phyloP scores from a whole-genome alignment of 2,888 invertebrate genomes.

The Thereva nobilitata region DNA sequence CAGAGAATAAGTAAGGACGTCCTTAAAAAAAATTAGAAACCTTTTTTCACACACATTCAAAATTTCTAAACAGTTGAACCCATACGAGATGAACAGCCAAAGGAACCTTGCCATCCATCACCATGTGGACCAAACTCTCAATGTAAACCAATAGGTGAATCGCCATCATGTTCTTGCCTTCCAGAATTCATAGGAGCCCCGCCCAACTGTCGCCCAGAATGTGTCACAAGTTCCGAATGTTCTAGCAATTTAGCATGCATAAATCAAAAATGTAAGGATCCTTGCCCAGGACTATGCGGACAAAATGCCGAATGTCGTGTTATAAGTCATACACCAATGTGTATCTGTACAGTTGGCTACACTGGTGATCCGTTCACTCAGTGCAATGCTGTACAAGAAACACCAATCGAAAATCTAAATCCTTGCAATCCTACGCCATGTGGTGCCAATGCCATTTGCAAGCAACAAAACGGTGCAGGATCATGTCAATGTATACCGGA shows the following conservation, averaged over 20 bases:
- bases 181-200: constrained; percentile 70
- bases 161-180: constrained; percentile 76
- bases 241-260: constrained; percentile 70
- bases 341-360: constrained; percentile 69
- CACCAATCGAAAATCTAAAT: constrained; percentile 59
- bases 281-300: constrained; percentile 74
- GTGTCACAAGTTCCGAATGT: constrained; percentile 77
- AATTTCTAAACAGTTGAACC: constrained; percentile 56
- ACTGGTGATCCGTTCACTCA: constrained; percentile 77
- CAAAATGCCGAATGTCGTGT: constrained; percentile 74
- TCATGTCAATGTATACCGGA: constrained; percentile 73
- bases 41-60: background rate
- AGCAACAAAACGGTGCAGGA: constrained; percentile 66
- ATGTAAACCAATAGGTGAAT: constrained; percentile 68
- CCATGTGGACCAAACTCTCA: constrained; percentile 81
- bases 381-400: constrained; percentile 60
- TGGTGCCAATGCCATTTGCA: constrained; percentile 74
- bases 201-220: constrained; percentile 79
- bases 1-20: constrained; percentile 59
- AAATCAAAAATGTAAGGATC: constrained; percentile 76
- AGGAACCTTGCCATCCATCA: constrained; percentile 75
- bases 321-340: constrained; percentile 73
- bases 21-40: constrained; percentile 38
- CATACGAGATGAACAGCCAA: constrained; percentile 57
- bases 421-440: constrained; percentile 68